These are phyloP conservation scores for Malacosoma neustria DNA, from an alignment of 2,888 invertebrate genomes.

Conservation along the genomic window DNA sequence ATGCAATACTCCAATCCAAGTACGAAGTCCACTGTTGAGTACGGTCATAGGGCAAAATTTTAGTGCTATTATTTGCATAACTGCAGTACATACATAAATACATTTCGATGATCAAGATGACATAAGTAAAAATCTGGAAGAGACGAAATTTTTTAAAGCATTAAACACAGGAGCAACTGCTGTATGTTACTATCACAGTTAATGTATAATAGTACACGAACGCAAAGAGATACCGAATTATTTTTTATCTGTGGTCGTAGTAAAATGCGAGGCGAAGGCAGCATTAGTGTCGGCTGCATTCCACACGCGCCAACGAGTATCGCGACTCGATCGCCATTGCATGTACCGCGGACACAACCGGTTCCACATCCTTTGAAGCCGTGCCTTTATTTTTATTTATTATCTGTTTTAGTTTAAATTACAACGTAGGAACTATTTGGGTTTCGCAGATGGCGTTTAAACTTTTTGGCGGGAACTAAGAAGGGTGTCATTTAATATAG, in stretches of 20 bases:
- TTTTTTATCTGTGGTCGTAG: neutral
- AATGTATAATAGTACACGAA: too few relatives aligned
- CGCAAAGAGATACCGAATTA: too few relatives aligned
- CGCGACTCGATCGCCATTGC: neutral
- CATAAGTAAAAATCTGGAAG: too few relatives aligned
- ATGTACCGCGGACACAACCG: conserved; percentile 23
- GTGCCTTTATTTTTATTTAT: conserved; percentile 29
- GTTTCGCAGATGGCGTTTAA: neutral
- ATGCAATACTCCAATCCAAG: too few relatives aligned
- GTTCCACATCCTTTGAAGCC: conserved; percentile 46
- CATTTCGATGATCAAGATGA: too few relatives aligned
- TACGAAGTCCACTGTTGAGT: too few relatives aligned
- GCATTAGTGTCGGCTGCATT: neutral
- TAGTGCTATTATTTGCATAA: too few relatives aligned
- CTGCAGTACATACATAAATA: neutral
- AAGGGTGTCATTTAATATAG: too few relatives aligned
- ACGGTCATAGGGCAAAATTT: too few relatives aligned
- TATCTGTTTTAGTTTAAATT: conserved; percentile 4
- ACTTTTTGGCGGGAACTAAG: neutral
- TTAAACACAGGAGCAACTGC: too few relatives aligned
- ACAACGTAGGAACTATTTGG: neutral
- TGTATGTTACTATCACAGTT: too few relatives aligned
- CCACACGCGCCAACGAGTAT: neutral
- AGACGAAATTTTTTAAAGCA: too few relatives aligned
- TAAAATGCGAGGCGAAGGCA: neutral